Evolutionary conservation across 2,888 invertebrate species (phyloP).

Genomic region (Patella pellucida): DNA sequence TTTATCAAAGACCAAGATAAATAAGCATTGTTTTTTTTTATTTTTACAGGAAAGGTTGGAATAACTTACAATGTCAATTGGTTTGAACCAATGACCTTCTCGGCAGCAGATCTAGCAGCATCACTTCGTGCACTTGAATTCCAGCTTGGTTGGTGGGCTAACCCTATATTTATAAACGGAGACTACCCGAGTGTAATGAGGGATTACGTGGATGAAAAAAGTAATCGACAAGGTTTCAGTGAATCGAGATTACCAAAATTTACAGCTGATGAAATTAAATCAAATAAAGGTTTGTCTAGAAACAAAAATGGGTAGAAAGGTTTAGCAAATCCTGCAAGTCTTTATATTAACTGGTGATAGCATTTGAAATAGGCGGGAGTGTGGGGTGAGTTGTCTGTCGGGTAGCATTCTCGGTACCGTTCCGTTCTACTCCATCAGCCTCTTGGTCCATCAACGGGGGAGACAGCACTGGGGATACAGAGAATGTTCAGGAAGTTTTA

Average conservation of each 20-base stretch:
- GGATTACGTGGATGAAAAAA: conserved; percentile 47
- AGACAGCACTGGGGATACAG: too few species aligned
- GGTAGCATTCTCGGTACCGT: too few species aligned
- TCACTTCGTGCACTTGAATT: conserved; percentile 59
- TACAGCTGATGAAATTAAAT: conserved; percentile 55
- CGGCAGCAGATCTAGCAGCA: conserved; percentile 46
- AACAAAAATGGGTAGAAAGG: too few species aligned
- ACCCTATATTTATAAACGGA: conserved; percentile 63
- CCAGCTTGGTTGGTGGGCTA: conserved; percentile 67
- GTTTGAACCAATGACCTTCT: conserved; percentile 51
- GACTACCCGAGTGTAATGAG: conserved; percentile 74
- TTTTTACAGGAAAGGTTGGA: conserved; percentile 47
- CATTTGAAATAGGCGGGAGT: too few species aligned
- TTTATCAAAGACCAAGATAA: too few species aligned
- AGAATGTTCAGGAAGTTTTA: too few species aligned
- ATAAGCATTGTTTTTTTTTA: too few species aligned
- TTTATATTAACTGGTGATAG: too few species aligned
- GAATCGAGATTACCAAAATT: conserved; percentile 61
- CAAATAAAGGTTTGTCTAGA: conserved; percentile 48
- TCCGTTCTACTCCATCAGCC: too few species aligned
- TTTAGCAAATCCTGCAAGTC: not conserved
- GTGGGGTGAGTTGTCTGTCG: too few species aligned
- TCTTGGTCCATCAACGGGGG: too few species aligned
- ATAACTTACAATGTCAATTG: conserved; percentile 61
- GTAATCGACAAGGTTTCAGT: conserved; percentile 46